A percentile compares a stretch with the other conserved stretches of the same genome.
These are phyloP conservation scores for Mesoligia furuncula DNA, from an alignment of 2,888 invertebrate species.

Conservation along the genomic window DNA sequence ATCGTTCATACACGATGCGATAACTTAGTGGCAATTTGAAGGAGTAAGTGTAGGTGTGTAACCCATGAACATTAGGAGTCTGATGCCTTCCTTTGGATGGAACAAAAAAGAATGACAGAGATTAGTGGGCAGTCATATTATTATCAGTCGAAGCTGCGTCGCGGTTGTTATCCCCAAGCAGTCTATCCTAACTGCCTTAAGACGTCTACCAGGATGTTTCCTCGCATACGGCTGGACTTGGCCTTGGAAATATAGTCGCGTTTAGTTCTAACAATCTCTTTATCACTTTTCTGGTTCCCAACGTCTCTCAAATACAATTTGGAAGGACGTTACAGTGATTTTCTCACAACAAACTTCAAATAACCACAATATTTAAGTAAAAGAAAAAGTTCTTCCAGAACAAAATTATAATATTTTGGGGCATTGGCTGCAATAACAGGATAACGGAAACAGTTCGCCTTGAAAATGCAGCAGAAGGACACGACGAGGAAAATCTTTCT, in stretches of 20 bases:
- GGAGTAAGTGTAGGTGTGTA: background rate
- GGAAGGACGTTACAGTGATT: background rate
- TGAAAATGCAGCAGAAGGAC: constrained; percentile 1
- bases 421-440: background rate
- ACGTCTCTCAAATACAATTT: background rate
- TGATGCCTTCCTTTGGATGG: too few species aligned
- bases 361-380: background rate
- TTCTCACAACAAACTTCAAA: background rate
- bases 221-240: background rate
- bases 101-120: background rate
- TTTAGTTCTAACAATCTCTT: background rate
- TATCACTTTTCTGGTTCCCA: background rate
- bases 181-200: background rate
- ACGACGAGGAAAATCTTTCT: constrained; percentile 9
- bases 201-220: background rate
- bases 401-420: background rate
- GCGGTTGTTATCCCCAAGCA: background rate
- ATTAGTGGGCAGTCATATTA: background rate
- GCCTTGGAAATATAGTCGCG: background rate
- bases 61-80: too few species aligned
- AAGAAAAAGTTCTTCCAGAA: background rate
- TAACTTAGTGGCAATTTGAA: background rate
- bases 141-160: too few species aligned
- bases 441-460: background rate
- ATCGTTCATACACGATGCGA: background rate